Base-by-base conservation (phyloP, 2,797 vertebrate genomes). In the Mastacembelus armatus region DNA sequence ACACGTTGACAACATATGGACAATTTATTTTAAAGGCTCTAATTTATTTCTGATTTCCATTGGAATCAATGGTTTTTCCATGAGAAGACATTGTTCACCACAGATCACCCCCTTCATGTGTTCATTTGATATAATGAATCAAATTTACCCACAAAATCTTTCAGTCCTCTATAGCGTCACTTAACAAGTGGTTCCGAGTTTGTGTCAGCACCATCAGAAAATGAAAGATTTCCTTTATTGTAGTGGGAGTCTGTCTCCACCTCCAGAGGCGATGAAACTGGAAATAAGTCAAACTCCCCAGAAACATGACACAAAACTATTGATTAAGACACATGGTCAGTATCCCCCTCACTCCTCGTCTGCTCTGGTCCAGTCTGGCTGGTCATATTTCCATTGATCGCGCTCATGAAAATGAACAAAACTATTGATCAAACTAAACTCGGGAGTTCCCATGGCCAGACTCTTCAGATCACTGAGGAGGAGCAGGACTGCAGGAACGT, bases 401-500 rank as follows among this genome's bases (percentile, higher is more conserved):
- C 12, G 1, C 59, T 66, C 55, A 26, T 43, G 56, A 72, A 81
- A 71, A 69, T 30, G 74, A 83, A 82, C 76, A 86, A 81, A 85
- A 85, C 49, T 56, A 2, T 10, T 48, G 84, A 91, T 90, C 82
- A 88, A 88, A 87, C 83, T 49, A 1, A 39, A 15, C 14, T 11
- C 1, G 4, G 29, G 60, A 65, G 74, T 73, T 82, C 75, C 70
- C 71, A 65, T 66, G 77, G 69, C 62, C 71, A 9, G 57, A 15
- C 78, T 77, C 67, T 70, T 65, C 55, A 84, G 72, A 91, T 88
- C 76, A 81, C 60, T 83, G 72, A 62, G 38, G 56, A 74, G 45
- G 45, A 78, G 80, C 63, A 64, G 66, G 71, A 81, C 66, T 47
- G 65, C 12, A 15, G 60, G 59, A 82, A 66, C n/a, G n/a, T n/a